Base-by-base conservation (phyloP, 2,113 vertebrate species). In the Psilopsiagon aymara region DNA sequence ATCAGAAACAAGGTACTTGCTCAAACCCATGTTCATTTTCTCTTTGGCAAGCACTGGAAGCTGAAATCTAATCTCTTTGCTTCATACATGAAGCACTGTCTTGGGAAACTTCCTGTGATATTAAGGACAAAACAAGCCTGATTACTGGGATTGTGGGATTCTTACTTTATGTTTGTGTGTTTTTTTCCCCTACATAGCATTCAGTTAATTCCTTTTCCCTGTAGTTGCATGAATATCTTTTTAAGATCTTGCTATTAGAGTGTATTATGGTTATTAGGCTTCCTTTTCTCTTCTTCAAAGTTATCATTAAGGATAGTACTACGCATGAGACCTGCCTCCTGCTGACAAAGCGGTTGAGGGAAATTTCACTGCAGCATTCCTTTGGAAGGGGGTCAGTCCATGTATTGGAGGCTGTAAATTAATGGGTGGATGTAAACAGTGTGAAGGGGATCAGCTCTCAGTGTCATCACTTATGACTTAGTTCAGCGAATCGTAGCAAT, bases 351-450 rank as follows among this genome's bases (percentile, higher is more conserved):
- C 12, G 21, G 21, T 11, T 28, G 23, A 90, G 69, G 59, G 39
- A 17, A 21, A 28, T 7, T 29, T 21, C 16, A 10, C 11, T 35
- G 53, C 47, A 35, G 24, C 16, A 1, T 23, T 55, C 25, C 28
- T 75, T 29, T 14, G 66, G 64, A 17, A 70, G 29, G 67, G 6
- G 6, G 9, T 27, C 7, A 33, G 27, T 33, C 8, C 47, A 14
- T 12, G 0, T 31, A 9, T 7, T 28, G 57, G 55, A 24, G 33
- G 28, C 28, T 9, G 4, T 5, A 0, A 20, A 68, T 7, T 24
- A 44, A 12, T 3, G 29, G 66, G 7, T 23, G 52, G 47, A 16
- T 24, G 52, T 11, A 25, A 44, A 10, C 16, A 29, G 57, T 17
- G 2, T 15, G 17, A 2, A 20, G 57, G 49, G 63, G 70, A 11